Conservation (phyloP, 2,113 vertebrate genomes). For the Antechinus flavipes region DNA sequence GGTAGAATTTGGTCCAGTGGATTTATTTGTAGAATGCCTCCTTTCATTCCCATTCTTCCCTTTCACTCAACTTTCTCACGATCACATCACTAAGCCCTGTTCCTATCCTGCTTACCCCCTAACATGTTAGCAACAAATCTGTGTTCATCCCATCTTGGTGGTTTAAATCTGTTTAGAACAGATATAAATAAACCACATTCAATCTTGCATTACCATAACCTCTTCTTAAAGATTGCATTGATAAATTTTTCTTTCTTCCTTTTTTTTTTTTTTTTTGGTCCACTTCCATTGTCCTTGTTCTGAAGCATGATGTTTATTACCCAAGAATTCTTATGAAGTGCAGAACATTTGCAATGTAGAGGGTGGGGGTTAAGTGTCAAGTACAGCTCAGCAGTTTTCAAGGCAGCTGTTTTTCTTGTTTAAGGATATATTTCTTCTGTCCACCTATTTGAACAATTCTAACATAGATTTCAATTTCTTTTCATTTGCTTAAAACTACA, state of each 20-base stretch:
- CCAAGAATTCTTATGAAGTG: background rate
- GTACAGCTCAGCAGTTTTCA: slow-evolving; percentile 5
- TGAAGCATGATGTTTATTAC: slow-evolving; percentile 28
- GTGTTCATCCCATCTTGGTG: slow-evolving; percentile 49
- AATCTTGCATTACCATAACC: slow-evolving; percentile 43
- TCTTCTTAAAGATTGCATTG: background rate
- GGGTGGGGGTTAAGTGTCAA: background rate
- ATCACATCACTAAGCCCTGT: slow-evolving; percentile 25
- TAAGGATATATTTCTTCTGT: slow-evolving; percentile 4
- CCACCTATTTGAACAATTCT: slow-evolving; percentile 13
- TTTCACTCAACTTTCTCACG: background rate
- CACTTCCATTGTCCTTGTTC: background rate
- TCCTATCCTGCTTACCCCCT: slow-evolving; percentile 12
- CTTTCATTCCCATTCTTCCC: background rate
- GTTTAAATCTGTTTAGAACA: slow-evolving; percentile 38
- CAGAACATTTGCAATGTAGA: background rate
- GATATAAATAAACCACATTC: background rate
- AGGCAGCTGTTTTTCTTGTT: slow-evolving; percentile 42
- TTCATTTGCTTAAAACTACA: slow-evolving; percentile 33
- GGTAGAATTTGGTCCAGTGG: slow-evolving; percentile 32
- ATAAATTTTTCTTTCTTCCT: slow-evolving; percentile 50
- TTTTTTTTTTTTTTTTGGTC: background rate
- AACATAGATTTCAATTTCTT: background rate
- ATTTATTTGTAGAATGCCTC: background rate
- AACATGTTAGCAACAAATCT: slow-evolving; percentile 62